Base-by-base conservation (phyloP, 2,113 vertebrate genomes). In the Platanista minor region DNA sequence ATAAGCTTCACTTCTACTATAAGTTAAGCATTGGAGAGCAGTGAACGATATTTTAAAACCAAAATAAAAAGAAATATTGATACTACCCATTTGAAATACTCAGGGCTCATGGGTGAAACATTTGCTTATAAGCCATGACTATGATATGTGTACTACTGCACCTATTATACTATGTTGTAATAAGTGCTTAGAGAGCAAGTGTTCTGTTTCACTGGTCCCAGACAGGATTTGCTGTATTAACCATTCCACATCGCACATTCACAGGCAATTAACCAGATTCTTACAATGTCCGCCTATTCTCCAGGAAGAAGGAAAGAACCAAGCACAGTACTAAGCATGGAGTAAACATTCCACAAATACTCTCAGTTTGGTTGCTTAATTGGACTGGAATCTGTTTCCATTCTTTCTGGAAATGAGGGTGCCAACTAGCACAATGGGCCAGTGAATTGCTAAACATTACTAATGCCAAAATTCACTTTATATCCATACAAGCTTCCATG, bases 21-120 rank as follows among this genome's bases (percentile, higher is more conserved):
- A 96, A 86, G 1, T 52, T 93, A 43, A 80, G 25, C 49, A 39
- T n/a, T 87, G 23, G 71, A 95, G 62, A 89, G 21, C 64, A 95
- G 29, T 94, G 78, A 83, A 95, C 85, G 91, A 80, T 78, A 89
- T 78, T 97, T 89, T 46, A 84, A 96, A 94, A 67, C 36, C 46
- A 92, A 84, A 87, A 33, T 39, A 59, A 82, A 89, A 94, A 87
- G 41, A 85, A 96, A 90, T 93, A 21, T 20, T 77, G 43, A 77
- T 52, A 54, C 20, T 85, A 43, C 62, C 57, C 52, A 80, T 84
- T 61, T 67, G 69, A 98, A 95, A 78, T 92, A 87, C 90, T 92
- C 46, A 94, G 71, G n/a, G 6, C 75, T 94, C 64, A 49, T 62
- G 46, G 61, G 25, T 46, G 0, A 94, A 72, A 25, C 15, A 69